Conservation (phyloP, 2,888 invertebrate species). For the Hedychridium roseum region DNA sequence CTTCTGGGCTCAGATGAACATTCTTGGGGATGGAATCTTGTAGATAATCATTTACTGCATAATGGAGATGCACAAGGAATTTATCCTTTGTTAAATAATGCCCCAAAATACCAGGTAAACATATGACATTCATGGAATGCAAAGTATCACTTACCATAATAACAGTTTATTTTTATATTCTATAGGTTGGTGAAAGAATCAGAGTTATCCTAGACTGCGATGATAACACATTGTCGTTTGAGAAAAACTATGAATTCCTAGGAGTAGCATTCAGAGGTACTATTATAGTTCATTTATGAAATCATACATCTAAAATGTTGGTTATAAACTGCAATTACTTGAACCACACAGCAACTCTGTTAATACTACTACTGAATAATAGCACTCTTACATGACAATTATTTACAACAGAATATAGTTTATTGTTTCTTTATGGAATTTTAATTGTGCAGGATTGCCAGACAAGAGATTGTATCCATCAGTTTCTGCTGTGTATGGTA, state of each 20-base stretch:
- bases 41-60: constrained; percentile 95
- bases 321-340: background rate
- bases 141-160: constrained; percentile 2
- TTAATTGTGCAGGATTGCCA: constrained; percentile 77
- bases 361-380: constrained; percentile 1
- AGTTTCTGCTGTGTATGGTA: constrained; percentile 98
- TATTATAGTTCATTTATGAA: background rate
- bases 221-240: constrained; percentile 95
- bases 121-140: background rate
- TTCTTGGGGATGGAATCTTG: constrained; percentile 99
- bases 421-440: constrained; percentile 4
- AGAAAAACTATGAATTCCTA: constrained; percentile 97
- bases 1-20: constrained; percentile 94
- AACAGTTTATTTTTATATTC: constrained; percentile 33
- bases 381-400: background rate
- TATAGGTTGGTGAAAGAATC: constrained; percentile 94
- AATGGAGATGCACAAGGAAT: constrained; percentile 95
- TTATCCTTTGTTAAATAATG: constrained; percentile 93
- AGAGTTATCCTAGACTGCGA: constrained; percentile 98
- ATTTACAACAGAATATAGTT: background rate
- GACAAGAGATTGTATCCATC: constrained; percentile 93
- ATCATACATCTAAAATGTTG: background rate
- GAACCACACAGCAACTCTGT: background rate
- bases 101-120: constrained; percentile 93
- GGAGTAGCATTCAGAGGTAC: constrained; percentile 96